Conservation (phyloP, 2,113 vertebrate genomes). For the Irena cyanogastra region DNA sequence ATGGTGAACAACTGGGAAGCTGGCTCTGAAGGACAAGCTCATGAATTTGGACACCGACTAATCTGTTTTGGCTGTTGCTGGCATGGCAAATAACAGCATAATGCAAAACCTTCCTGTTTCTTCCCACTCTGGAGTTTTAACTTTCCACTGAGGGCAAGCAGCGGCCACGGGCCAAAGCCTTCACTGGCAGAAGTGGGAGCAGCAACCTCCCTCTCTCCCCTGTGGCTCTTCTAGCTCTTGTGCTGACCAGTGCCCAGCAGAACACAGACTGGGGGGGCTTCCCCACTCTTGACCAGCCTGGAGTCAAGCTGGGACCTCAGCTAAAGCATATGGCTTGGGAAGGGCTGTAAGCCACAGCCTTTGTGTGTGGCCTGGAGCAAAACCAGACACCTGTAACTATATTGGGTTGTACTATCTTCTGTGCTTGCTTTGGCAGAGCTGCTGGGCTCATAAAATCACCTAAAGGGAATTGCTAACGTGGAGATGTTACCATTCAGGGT, state of each 20-base stretch:
- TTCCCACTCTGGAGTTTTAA: not conserved
- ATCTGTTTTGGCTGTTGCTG: slow-evolving; percentile 39
- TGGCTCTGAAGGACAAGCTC: slow-evolving; percentile 33
- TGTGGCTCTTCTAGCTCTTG: not conserved
- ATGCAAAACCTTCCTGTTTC: slow-evolving; percentile 45
- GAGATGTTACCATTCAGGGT: too few relatives aligned
- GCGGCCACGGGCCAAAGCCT: not conserved
- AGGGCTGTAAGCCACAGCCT: not conserved
- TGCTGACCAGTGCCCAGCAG: not conserved
- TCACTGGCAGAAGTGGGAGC: not conserved
- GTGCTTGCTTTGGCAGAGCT: not conserved
- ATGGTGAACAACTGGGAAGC: slow-evolving; percentile 54
- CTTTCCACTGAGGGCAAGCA: not conserved
- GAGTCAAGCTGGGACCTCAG: not conserved
- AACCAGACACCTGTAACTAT: not conserved
- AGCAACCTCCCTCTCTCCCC: not conserved
- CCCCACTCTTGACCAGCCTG: not conserved
- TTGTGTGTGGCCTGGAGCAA: not conserved
- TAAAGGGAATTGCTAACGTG: not conserved
- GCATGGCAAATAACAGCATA: slow-evolving; percentile 7
- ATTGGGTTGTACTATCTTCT: not conserved
- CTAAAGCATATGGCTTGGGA: not conserved
- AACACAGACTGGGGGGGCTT: not conserved
- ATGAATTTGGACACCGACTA: slow-evolving; percentile 1
- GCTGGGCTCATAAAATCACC: not conserved